These are phyloP conservation scores for Lissonota sp. DNA, from an alignment of 2,888 invertebrate species.

Conservation along the genomic window DNA sequence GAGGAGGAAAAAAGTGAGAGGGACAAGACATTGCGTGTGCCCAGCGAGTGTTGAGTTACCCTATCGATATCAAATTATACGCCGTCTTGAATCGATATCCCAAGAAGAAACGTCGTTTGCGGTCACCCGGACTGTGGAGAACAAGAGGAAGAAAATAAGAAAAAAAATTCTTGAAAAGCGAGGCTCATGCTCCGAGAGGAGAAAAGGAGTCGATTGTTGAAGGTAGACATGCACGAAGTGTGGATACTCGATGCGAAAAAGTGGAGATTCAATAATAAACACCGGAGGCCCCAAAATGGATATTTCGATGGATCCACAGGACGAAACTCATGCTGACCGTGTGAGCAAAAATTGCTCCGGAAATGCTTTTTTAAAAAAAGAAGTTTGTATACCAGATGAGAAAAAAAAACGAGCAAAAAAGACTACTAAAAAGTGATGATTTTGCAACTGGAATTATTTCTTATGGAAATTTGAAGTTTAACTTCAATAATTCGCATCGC, in stretches of 20 bases:
- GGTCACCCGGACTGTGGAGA: slow-evolving; percentile 65
- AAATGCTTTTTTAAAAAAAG: neutral
- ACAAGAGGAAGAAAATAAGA: slow-evolving; percentile 38
- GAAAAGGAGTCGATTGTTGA: neutral
- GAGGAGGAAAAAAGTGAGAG: neutral
- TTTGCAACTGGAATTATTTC: too few relatives aligned
- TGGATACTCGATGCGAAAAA: slow-evolving; percentile 15
- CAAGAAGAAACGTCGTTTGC: slow-evolving; percentile 72
- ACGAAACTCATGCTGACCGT: neutral
- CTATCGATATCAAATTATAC: slow-evolving; percentile 83
- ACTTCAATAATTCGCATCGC: too few relatives aligned
- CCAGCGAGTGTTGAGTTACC: slow-evolving; percentile 76
- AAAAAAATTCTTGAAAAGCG: slow-evolving; percentile 19
- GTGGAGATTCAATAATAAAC: slow-evolving; percentile 11
- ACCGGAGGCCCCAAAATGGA: neutral
- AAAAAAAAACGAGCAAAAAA: slow-evolving; percentile 1
- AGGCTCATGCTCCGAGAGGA: slow-evolving; percentile 37
- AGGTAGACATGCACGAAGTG: neutral
- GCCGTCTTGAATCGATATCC: slow-evolving; percentile 82
- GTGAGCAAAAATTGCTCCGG: neutral
- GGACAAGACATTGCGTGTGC: slow-evolving; percentile 74
- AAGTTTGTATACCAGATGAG: neutral
- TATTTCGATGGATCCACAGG: neutral
- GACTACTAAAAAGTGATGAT: neutral
- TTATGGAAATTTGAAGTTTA: too few relatives aligned